Evolutionary conservation across 2,888 invertebrate genomes (phyloP).

Genomic region (Drosophila mimica): DNA sequence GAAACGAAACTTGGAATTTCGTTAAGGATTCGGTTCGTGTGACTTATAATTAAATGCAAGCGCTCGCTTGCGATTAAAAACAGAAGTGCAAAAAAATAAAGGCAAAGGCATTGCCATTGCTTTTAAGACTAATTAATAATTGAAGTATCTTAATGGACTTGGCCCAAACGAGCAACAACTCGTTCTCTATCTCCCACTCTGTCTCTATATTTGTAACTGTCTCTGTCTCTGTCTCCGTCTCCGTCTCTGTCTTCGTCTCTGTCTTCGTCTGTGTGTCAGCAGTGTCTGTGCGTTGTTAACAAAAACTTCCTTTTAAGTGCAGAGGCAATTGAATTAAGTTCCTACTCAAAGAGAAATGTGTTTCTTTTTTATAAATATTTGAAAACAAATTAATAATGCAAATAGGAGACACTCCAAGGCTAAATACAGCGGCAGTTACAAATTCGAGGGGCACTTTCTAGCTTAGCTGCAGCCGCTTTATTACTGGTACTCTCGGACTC

Average conservation of each 20-base stretch:
- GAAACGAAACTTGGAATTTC: conserved; percentile 7
- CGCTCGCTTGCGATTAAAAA: conserved; percentile 67
- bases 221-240: conserved; percentile 4
- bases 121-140: conserved; percentile 79
- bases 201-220: conserved; percentile 4
- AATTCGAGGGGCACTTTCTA: background rate
- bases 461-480: conserved; percentile 28
- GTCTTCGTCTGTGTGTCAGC: conserved; percentile 9
- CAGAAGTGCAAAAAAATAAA: conserved; percentile 40
- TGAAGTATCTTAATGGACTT: conserved; percentile 78
- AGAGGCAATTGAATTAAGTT: conserved; percentile 76
- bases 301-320: conserved; percentile 72
- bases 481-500: conserved; percentile 22
- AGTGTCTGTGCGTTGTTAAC: conserved; percentile 33
- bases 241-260: conserved; percentile 1
- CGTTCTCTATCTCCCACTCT: conserved; percentile 33
- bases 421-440: conserved; percentile 7
- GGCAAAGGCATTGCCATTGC: conserved; percentile 59
- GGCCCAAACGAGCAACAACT: conserved; percentile 52
- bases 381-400: conserved; percentile 64
- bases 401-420: conserved; percentile 7
- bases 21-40: conserved; percentile 21
- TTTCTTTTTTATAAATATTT: conserved; percentile 60
- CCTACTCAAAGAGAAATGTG: conserved; percentile 65
- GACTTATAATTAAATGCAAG: conserved; percentile 76